These are phyloP conservation scores for Isurus oxyrinchus DNA, from an alignment of 2,113 vertebrate genomes.

Conservation along the genomic window DNA sequence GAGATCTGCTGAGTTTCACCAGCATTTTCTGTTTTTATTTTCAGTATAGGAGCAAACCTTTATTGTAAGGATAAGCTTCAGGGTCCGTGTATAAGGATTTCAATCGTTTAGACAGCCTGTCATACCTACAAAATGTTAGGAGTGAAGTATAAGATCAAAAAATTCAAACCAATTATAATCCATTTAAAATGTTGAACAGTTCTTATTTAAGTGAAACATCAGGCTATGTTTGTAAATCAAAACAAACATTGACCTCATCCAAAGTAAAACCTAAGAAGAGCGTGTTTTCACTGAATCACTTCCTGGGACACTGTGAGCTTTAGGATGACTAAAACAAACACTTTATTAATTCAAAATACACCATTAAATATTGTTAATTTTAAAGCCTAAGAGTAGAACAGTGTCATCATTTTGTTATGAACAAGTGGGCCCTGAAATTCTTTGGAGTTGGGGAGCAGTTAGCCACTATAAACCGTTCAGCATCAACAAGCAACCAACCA, in stretches of 20 bases:
- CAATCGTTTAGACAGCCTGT: background rate
- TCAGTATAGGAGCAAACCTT: background rate
- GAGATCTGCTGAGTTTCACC: too few relatives aligned
- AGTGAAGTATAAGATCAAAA: background rate
- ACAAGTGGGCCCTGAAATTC: background rate
- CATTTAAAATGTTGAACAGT: background rate
- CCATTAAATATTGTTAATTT: background rate
- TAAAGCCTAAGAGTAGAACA: background rate
- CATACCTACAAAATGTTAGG: background rate
- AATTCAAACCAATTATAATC: background rate
- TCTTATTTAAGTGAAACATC: background rate
- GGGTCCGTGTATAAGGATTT: background rate
- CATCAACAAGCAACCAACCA: background rate
- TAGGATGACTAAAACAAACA: background rate
- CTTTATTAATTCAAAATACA: background rate
- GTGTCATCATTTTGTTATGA: background rate
- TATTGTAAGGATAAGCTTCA: background rate
- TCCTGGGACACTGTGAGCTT: background rate
- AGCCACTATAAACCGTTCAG: background rate
- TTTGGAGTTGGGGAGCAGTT: background rate
- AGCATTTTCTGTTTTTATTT: too few relatives aligned
- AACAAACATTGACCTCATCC: background rate
- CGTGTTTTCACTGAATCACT: background rate
- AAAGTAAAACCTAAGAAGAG: background rate
- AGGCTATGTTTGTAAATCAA: background rate